These are phyloP conservation scores for Nothocercus julius DNA, from an alignment of 2,113 vertebrate species.

Conservation along the genomic window DNA sequence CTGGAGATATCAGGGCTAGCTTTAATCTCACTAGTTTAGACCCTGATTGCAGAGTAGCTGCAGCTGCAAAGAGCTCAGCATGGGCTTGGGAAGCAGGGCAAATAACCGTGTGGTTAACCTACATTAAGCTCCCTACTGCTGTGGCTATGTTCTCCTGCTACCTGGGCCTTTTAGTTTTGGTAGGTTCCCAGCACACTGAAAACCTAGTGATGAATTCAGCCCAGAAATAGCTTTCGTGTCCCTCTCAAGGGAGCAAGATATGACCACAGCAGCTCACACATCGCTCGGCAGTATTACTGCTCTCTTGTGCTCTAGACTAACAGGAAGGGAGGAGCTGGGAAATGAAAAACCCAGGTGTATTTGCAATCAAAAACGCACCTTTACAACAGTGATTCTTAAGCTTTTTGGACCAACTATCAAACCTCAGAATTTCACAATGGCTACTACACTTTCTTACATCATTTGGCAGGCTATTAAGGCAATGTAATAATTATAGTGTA, in stretches of 20 bases:
- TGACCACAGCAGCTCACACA: accelerated
- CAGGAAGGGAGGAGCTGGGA: neutral
- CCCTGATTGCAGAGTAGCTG: neutral
- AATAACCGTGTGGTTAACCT: neutral
- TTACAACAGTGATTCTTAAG: neutral
- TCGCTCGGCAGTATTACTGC: neutral
- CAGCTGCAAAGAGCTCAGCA: accelerated
- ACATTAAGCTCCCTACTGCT: accelerated
- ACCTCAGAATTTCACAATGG: neutral
- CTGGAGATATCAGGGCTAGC: no score
- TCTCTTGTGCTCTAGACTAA: accelerated
- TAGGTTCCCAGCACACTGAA: accelerated
- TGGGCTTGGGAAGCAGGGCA: neutral
- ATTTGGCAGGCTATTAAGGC: neutral
- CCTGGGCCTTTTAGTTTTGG: accelerated
- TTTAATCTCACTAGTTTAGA: neutral
- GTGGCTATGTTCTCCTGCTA: accelerated
- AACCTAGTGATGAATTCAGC: accelerated
- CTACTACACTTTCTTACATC: neutral
- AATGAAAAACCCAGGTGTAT: neutral
- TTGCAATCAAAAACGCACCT: neutral
- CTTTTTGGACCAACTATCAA: neutral
- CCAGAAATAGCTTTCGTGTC: neutral
- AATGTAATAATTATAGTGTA: neutral
- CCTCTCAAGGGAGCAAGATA: accelerated